Evolutionary conservation across 2,888 invertebrate genomes (phyloP).

Genomic region (Agriopis aurantiaria): DNA sequence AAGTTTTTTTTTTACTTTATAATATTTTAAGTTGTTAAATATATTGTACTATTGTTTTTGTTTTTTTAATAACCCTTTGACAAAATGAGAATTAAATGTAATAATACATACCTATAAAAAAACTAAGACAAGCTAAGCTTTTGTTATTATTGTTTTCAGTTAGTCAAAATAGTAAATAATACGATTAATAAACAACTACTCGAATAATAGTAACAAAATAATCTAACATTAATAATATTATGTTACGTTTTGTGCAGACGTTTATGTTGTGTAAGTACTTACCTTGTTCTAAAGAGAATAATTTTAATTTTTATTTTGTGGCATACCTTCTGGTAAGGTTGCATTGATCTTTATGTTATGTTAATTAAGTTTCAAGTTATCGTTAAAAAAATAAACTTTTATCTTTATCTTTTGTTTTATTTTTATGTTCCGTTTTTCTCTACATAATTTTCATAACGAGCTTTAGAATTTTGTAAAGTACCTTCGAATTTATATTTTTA

Average conservation of each 20-base stretch:
- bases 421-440: slow-evolving; percentile 42
- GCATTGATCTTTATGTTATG: slow-evolving; percentile 13
- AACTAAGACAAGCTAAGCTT: no score
- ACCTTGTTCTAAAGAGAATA: slow-evolving; percentile 9
- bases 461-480: slow-evolving; percentile 41
- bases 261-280: slow-evolving; percentile 22
- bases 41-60: no score
- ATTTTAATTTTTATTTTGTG: slow-evolving; percentile 12
- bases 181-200: slow-evolving; percentile 3
- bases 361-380: slow-evolving; percentile 18
- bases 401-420: slow-evolving; percentile 18
- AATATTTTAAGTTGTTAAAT: no score
- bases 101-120: no score
- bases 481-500: slow-evolving; percentile 64
- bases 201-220: slow-evolving; percentile 2
- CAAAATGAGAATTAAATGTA: no score
- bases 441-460: slow-evolving; percentile 36
- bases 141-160: no score
- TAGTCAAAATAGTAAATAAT: not conserved
- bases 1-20: no score
- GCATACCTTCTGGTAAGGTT: not conserved
- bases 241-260: slow-evolving; percentile 1
- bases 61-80: no score
- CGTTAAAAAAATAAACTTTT: slow-evolving; percentile 50
- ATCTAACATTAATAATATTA: not conserved